phyloP scores from a whole-genome alignment of 2,888 invertebrate genomes.

The Idaea aversata region DNA sequence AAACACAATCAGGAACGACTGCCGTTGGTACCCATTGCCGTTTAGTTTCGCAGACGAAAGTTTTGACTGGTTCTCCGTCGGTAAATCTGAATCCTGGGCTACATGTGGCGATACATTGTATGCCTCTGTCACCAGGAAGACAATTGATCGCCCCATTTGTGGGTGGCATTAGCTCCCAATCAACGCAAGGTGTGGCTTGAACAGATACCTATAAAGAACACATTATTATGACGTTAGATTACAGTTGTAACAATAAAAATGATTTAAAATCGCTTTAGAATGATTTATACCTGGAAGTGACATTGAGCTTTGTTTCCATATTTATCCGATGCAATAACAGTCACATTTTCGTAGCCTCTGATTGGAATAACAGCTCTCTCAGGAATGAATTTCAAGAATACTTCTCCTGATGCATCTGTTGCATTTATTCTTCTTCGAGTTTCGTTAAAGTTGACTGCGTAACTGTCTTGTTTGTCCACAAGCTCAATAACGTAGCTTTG shows the following conservation, averaged over 20 bases:
- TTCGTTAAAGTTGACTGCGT: slow-evolving; percentile 94
- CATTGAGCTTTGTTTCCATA: slow-evolving; percentile 94
- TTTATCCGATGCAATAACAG: slow-evolving; percentile 92
- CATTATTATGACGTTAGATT: neutral
- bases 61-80: slow-evolving; percentile 92
- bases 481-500: slow-evolving; percentile 96
- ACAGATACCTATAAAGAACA: slow-evolving; percentile 83
- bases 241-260: neutral
- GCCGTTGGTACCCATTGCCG: slow-evolving; percentile 92
- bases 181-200: slow-evolving; percentile 95
- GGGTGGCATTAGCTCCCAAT: slow-evolving; percentile 95
- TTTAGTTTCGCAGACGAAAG: slow-evolving; percentile 90
- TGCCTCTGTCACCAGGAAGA: slow-evolving; percentile 88
- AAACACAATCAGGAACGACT: slow-evolving; percentile 96
- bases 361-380: slow-evolving; percentile 92
- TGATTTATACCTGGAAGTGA: slow-evolving; percentile 86
- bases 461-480: slow-evolving; percentile 93
- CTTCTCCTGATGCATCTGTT: slow-evolving; percentile 93
- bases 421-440: slow-evolving; percentile 91
- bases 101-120: slow-evolving; percentile 94
- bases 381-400: slow-evolving; percentile 89
- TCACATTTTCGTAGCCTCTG: slow-evolving; percentile 94
- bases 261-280: neutral
- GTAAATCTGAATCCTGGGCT: slow-evolving; percentile 94
- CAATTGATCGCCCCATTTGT: slow-evolving; percentile 94